Evolutionary conservation across 1,140 invertebrate species (phyloP).

Genomic region (Tetramorium simillimum): DNA sequence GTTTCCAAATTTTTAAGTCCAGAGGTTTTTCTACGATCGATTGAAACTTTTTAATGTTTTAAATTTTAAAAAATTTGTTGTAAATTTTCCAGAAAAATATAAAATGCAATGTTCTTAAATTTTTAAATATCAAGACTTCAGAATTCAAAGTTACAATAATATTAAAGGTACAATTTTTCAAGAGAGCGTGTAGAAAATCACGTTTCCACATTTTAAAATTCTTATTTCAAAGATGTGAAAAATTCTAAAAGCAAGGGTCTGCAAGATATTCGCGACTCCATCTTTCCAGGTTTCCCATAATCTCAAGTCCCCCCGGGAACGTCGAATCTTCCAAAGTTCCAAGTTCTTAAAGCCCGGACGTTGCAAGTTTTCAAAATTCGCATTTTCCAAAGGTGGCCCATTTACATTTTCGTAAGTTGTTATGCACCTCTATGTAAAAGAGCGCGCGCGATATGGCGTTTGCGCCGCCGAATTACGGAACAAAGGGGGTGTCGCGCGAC

Average conservation of each 20-base stretch:
- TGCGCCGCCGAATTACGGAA: slow-evolving; percentile 11
- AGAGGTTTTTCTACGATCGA: not conserved
- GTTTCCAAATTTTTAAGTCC: not conserved
- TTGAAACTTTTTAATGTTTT: not conserved
- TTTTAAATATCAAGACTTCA: not conserved
- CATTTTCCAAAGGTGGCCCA: not conserved
- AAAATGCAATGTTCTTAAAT: not conserved
- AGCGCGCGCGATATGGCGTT: not conserved
- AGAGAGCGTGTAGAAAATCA: not conserved
- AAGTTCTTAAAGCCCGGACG: not conserved
- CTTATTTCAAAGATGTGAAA: not conserved
- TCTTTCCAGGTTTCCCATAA: not conserved
- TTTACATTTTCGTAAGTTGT: slow-evolving; percentile 10
- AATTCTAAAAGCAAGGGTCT: not conserved
- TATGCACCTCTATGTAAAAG: not conserved
- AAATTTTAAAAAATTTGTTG: too few relatives aligned
- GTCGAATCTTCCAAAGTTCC: not conserved
- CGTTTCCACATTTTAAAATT: not conserved
- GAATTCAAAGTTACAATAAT: not conserved
- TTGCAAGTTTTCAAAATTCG: not conserved
- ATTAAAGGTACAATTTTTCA: not conserved
- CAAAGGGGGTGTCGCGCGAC: slow-evolving; percentile 9
- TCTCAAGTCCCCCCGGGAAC: not conserved
- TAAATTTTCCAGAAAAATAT: not conserved
- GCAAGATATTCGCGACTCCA: not conserved